Percentiles rank a stretch among this genome's conserved stretches.
These are phyloP conservation scores for Riparia riparia DNA, from an alignment of 2,113 vertebrate genomes.

Conservation along the genomic window DNA sequence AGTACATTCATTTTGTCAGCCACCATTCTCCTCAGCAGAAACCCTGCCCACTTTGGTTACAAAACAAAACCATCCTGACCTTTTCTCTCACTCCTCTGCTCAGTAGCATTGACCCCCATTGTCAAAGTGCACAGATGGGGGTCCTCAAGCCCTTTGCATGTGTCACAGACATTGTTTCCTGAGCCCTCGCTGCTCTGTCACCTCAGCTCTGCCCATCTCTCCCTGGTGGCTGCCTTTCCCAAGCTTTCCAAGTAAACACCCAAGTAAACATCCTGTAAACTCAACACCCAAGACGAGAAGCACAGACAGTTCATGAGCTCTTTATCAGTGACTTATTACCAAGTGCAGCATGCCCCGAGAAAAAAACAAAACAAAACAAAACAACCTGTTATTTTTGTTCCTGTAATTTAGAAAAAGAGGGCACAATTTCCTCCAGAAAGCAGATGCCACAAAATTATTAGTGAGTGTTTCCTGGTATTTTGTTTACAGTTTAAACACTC, in stretches of 20 bases:
- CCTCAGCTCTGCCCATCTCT: not conserved
- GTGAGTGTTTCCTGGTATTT: not conserved
- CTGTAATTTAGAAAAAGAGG: slow-evolving; percentile 12
- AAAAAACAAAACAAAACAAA: too few species aligned
- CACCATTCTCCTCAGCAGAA: not conserved
- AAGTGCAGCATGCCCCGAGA: not conserved
- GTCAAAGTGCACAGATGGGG: not conserved
- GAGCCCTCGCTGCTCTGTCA: not conserved
- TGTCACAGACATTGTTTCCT: not conserved
- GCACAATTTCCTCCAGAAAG: slow-evolving; percentile 15
- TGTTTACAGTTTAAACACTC: slow-evolving; percentile 23
- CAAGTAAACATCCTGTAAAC: not conserved
- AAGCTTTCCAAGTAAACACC: not conserved
- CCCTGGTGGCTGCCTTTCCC: not conserved
- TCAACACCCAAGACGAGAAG: not conserved
- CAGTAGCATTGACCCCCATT: not conserved
- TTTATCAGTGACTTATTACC: not conserved
- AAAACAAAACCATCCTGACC: not conserved
- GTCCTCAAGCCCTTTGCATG: not conserved
- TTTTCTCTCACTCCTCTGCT: not conserved
- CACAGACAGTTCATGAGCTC: not conserved
- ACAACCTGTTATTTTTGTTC: not conserved
- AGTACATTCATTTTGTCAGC: not conserved
- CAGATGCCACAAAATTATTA: not conserved
- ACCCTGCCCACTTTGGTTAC: not conserved